Evolutionary conservation across 2,797 vertebrate species (phyloP).

Genomic region (Decapterus maruadsi): DNA sequence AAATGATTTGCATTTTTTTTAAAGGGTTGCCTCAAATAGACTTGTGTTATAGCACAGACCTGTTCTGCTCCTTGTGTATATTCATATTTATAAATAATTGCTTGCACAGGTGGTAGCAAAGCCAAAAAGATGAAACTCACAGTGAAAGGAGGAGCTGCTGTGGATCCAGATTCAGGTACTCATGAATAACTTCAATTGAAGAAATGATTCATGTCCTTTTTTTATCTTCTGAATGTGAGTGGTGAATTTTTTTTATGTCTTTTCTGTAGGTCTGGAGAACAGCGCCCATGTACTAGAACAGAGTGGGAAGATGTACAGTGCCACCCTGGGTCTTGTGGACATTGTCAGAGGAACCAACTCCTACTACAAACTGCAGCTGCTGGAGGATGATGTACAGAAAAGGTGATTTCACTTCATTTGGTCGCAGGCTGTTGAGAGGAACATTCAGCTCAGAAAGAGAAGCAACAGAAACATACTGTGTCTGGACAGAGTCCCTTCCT

Average conservation of each 20-base stretch:
- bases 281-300: conserved; percentile 97
- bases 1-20: neutral
- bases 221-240: neutral
- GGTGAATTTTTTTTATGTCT: neutral
- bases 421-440: neutral
- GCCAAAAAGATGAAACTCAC: conserved; percentile 98
- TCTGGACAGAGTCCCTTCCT: neutral
- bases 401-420: conserved; percentile 81
- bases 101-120: conserved; percentile 89
- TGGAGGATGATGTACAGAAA: conserved; percentile 95
- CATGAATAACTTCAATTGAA: neutral
- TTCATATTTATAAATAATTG: neutral
- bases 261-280: conserved; percentile 90
- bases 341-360: conserved; percentile 97
- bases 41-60: neutral
- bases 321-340: conserved; percentile 96
- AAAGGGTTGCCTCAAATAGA: neutral
- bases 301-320: conserved; percentile 95
- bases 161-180: conserved; percentile 96
- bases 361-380: conserved; percentile 96
- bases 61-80: neutral
- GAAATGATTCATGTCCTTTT: neutral
- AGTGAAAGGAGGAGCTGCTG: conserved; percentile 97
- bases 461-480: neutral
- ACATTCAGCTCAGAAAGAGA: neutral